Base-by-base conservation (phyloP, 2,888 invertebrate genomes). In the Apodemia mormo region DNA sequence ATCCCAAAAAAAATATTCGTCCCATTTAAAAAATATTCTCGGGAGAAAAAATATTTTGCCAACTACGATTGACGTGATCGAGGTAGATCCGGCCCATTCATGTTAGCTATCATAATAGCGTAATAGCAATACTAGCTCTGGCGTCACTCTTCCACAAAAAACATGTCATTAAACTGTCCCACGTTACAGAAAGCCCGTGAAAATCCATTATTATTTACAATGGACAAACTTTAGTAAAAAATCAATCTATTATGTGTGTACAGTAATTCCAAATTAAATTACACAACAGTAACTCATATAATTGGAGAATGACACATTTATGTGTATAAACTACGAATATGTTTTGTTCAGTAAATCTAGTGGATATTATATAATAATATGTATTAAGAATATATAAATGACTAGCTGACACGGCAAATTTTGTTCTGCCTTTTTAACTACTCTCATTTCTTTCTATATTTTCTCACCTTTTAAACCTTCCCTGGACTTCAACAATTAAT, bases 151-250 rank as follows among this genome's bases (percentile, higher is more conserved):
- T 8, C 7, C 1, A 68, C 37, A 30, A 54, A 67, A 67, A 52
- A 54, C 22, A 54, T 54, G 54, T 22, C 68, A 72, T 67, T 71
- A 69, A 67, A 70, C 54, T 54, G 67, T 61, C 58, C 9, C n/a
- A 10, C 5, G 58, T 14, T 37, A 64, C 14, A 64, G 37, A 64
- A 64, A 64, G 64, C 8, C 8, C 14, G 14, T 1, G 12, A 64
- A 37, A n/a, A 30, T 64, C 64, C 8, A 29, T 64, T 64, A 37
- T 64, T 37, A 64, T 64, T 37, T 6, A 64, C 33, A 64, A 64
- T 64, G n/a, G 64, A 64, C 7, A 33, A 64, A 64, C 37, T 64
- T 14, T 7, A 64, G 37, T 37, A 64, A 64, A 64, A 64, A 64
- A 14, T 33, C 14, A 37, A 64, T 37, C 64, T 37, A n/a, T 64